phyloP scores from a whole-genome alignment of 2,113 vertebrate genomes.

The Bos indicus region DNA sequence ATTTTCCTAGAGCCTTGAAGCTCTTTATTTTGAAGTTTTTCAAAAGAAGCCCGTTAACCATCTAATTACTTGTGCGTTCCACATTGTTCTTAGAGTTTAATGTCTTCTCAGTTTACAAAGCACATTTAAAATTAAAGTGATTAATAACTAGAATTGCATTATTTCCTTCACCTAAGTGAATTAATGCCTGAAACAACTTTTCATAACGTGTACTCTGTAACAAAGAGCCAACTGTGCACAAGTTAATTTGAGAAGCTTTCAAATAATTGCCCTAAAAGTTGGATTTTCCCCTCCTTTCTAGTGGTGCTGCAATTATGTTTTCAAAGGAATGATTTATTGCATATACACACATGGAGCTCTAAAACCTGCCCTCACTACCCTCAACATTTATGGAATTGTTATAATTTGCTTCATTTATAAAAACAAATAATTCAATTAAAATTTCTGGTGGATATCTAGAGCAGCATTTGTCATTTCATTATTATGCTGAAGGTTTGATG shows the following conservation, averaged over 20 bases:
- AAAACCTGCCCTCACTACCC: conserved; percentile 51
- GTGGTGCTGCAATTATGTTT: conserved; percentile 75
- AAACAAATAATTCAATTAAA: conserved; percentile 41
- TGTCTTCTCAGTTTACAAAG: conserved; percentile 62
- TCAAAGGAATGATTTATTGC: conserved; percentile 79
- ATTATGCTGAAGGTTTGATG: conserved; percentile 64
- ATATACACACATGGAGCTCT: conserved; percentile 36
- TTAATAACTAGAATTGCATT: conserved; percentile 72
- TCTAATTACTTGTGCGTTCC: conserved; percentile 68
- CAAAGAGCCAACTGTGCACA: conserved; percentile 77
- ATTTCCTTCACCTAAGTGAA: conserved; percentile 70
- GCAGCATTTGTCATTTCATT: conserved; percentile 45
- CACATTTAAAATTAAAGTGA: conserved; percentile 67
- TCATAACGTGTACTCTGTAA: conserved; percentile 42
- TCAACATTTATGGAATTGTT: conserved; percentile 56
- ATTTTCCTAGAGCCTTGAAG: conserved; percentile 12
- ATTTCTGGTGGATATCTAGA: conserved; percentile 53
- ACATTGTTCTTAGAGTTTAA: conserved; percentile 59
- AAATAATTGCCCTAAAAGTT: conserved; percentile 65
- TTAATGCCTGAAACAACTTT: conserved; percentile 67
- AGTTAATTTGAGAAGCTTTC: conserved; percentile 72
- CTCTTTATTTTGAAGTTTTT: conserved; percentile 22
- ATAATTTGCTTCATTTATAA: conserved; percentile 63
- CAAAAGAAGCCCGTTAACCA: conserved; percentile 36
- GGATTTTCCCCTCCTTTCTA: not conserved